phyloP scores from a whole-genome alignment of 2,113 vertebrate species.

The Forbesichthys agassizii region DNA sequence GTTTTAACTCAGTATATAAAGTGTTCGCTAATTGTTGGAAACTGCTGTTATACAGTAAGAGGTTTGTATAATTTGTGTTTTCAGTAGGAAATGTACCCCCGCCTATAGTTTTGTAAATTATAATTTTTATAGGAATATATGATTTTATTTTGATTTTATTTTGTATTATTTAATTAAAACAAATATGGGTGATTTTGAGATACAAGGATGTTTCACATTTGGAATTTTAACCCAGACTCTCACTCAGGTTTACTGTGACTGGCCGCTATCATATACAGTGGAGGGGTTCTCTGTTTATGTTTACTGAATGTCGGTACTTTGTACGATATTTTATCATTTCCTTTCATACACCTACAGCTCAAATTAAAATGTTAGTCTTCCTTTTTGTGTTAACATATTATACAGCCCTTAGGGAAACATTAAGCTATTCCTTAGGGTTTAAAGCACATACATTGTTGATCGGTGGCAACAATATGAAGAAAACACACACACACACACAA shows the following conservation, averaged over 20 bases:
- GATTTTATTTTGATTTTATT: no score
- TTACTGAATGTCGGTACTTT: no score
- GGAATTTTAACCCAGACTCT: no score
- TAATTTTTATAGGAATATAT: no score
- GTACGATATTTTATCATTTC: no score
- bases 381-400: neutral
- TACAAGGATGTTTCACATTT: no score
- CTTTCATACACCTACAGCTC: no score
- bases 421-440: constrained; percentile 41
- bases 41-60: neutral
- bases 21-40: neutral
- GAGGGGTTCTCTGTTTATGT: no score
- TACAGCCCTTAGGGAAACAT: constrained; percentile 1
- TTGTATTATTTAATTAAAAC: no score
- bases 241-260: no score
- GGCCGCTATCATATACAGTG: no score
- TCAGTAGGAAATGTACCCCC: neutral
- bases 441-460: constrained; percentile 54
- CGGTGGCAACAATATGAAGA: constrained; percentile 60
- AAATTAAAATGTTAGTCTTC: neutral
- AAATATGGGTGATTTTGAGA: no score
- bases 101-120: neutral
- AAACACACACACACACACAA: constrained; percentile 15
- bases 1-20: neutral
- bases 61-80: neutral